These are phyloP conservation scores for Sarcophaga subvicina DNA, from an alignment of 2,888 invertebrate genomes.

Conservation along the genomic window DNA sequence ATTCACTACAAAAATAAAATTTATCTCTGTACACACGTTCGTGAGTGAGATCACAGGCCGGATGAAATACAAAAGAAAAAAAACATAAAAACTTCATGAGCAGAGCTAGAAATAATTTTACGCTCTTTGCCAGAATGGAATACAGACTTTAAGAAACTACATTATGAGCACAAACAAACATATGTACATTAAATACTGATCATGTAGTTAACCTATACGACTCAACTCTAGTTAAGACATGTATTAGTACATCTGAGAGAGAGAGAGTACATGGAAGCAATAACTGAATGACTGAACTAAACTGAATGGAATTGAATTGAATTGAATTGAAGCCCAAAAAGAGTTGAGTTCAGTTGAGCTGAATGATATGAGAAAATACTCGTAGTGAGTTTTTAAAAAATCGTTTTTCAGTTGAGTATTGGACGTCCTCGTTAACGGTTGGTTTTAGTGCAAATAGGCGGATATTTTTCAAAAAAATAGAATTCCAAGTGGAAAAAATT, in stretches of 20 bases:
- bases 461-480: slow-evolving; percentile 47
- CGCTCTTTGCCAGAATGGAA: not conserved
- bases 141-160: slow-evolving; percentile 45
- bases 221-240: not conserved
- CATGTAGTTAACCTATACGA: not conserved
- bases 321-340: slow-evolving; percentile 20
- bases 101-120: slow-evolving; percentile 10
- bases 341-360: slow-evolving; percentile 5
- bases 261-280: not conserved
- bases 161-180: slow-evolving; percentile 41
- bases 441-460: slow-evolving; percentile 63
- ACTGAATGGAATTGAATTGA: not conserved
- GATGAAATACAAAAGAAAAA: slow-evolving; percentile 58
- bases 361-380: slow-evolving; percentile 30
- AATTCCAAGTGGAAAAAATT: slow-evolving; percentile 28
- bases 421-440: slow-evolving; percentile 80
- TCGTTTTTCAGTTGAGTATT: slow-evolving; percentile 77
- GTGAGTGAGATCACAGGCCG: slow-evolving; percentile 69
- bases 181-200: not conserved
- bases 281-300: slow-evolving; percentile 34
- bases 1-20: slow-evolving; percentile 54
- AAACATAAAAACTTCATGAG: slow-evolving; percentile 19
- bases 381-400: slow-evolving; percentile 38
- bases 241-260: not conserved
- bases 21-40: slow-evolving; percentile 65